A percentile compares a stretch with the other conserved stretches of the same genome.
These are phyloP conservation scores for Bubalus kerabau DNA, from an alignment of 2,113 vertebrate species.

Conservation along the genomic window DNA sequence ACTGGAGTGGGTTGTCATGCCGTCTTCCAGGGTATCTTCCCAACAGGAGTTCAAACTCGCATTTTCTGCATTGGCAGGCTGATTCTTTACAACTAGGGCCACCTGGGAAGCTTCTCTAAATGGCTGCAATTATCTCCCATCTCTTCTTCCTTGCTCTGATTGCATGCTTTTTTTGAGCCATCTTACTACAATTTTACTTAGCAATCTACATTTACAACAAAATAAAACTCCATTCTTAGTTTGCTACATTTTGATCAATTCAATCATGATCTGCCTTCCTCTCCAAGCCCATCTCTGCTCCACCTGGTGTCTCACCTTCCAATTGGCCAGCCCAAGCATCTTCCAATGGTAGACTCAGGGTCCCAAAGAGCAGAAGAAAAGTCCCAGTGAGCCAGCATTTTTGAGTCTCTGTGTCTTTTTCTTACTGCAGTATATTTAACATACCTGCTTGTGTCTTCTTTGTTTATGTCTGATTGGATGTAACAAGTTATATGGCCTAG, in stretches of 20 bases:
- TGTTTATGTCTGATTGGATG: background rate
- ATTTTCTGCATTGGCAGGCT: background rate
- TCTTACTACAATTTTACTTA: background rate
- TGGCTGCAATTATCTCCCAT: background rate
- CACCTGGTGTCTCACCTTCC: background rate
- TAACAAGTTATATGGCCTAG: background rate
- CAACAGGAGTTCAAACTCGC: rapidly evolving
- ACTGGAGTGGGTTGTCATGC: background rate
- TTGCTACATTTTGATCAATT: background rate
- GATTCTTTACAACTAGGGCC: background rate
- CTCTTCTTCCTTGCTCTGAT: background rate
- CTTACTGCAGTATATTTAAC: background rate
- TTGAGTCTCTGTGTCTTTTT: background rate
- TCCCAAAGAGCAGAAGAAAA: background rate
- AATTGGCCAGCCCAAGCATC: background rate
- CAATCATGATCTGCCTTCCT: background rate
- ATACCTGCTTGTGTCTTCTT: background rate
- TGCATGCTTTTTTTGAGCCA: background rate
- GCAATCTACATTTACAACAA: background rate
- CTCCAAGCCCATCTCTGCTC: background rate
- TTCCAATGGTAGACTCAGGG: background rate
- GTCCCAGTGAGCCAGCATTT: background rate
- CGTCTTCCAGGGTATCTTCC: background rate
- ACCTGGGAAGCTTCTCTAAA: background rate
- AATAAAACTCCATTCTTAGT: background rate